Percentiles rank a stretch among this genome's conserved stretches.
These are phyloP conservation scores for Axea sp. DNA, from an alignment of 2,888 invertebrate genomes.

Conservation along the genomic window DNA sequence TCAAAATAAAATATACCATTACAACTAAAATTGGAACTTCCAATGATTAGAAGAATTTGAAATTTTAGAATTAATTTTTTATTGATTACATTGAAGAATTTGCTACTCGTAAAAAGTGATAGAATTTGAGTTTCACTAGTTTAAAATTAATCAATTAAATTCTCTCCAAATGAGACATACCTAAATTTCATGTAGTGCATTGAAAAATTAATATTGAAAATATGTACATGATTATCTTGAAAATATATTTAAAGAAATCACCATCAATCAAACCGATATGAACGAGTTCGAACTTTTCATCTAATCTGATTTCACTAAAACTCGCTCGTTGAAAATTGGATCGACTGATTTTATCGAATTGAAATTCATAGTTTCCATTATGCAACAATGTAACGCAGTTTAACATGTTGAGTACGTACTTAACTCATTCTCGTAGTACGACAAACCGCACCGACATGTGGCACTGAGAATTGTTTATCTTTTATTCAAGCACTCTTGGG, in stretches of 20 bases:
- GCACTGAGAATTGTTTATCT: slow-evolving; percentile 2
- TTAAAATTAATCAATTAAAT: neutral
- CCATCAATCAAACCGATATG: slow-evolving; percentile 24
- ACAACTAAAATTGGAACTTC: too few species aligned
- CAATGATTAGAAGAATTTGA: too few species aligned
- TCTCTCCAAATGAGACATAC: neutral
- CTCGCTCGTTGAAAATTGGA: slow-evolving; percentile 28
- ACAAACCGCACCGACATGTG: neutral
- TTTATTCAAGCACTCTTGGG: neutral
- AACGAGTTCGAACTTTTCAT: slow-evolving; percentile 19
- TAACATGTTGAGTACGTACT: neutral
- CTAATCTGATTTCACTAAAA: slow-evolving; percentile 28
- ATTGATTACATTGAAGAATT: too few species aligned
- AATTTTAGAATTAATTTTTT: too few species aligned
- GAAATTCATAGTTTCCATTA: slow-evolving; percentile 25
- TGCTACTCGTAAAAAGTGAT: neutral
- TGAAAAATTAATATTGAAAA: neutral
- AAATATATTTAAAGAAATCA: slow-evolving; percentile 9
- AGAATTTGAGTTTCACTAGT: neutral
- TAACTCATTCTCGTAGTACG: neutral
- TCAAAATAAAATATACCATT: too few species aligned
- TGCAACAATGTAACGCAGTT: slow-evolving; percentile 20
- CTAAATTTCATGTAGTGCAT: slow-evolving; percentile 8
- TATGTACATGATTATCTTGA: slow-evolving; percentile 16
- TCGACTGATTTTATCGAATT: slow-evolving; percentile 16